Conservation (phyloP, 1,140 invertebrate species). For the Hyposmocoma kahamanoa region DNA sequence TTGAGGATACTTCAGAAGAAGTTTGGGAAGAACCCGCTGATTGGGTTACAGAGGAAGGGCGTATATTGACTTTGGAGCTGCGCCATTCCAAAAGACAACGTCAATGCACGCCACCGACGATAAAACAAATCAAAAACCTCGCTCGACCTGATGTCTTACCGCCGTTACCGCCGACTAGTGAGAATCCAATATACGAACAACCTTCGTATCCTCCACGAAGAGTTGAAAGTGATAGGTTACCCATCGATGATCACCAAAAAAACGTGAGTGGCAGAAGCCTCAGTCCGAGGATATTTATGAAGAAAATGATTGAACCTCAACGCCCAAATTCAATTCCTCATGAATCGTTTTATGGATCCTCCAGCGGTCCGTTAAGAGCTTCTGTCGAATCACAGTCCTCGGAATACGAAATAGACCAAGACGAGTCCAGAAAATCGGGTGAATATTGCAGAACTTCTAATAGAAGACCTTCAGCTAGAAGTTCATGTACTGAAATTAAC, state of each 20-base stretch:
- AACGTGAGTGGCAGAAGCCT: conserved; percentile 77
- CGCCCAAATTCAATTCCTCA: conserved; percentile 16
- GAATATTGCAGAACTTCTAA: conserved; percentile 24
- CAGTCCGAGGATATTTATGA: conserved; percentile 54
- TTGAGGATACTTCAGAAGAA: conserved; percentile 31
- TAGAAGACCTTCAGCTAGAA: conserved; percentile 20
- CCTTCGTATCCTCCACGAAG: conserved; percentile 74
- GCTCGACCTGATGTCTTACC: conserved; percentile 79
- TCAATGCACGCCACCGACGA: conserved; percentile 67
- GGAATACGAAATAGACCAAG: conserved; percentile 50
- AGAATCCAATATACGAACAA: conserved; percentile 74
- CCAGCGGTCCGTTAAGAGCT: conserved; percentile 57
- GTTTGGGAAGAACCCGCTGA: conserved; percentile 40
- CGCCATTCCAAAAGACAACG: conserved; percentile 81
- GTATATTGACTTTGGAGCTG: conserved; percentile 77
- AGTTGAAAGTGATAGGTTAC: conserved; percentile 52
- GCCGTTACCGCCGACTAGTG: conserved; percentile 74
- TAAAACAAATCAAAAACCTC: conserved; percentile 57
- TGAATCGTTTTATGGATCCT: conserved; percentile 31
- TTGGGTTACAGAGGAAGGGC: conserved; percentile 71
- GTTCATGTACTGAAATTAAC: conserved; percentile 31
- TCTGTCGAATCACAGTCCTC: conserved; percentile 47
- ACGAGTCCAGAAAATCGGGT: conserved; percentile 6
- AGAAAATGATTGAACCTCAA: conserved; percentile 33
- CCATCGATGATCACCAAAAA: conserved; percentile 74